Conservation (phyloP, 2,113 vertebrate species). For the Scomber scombrus region DNA sequence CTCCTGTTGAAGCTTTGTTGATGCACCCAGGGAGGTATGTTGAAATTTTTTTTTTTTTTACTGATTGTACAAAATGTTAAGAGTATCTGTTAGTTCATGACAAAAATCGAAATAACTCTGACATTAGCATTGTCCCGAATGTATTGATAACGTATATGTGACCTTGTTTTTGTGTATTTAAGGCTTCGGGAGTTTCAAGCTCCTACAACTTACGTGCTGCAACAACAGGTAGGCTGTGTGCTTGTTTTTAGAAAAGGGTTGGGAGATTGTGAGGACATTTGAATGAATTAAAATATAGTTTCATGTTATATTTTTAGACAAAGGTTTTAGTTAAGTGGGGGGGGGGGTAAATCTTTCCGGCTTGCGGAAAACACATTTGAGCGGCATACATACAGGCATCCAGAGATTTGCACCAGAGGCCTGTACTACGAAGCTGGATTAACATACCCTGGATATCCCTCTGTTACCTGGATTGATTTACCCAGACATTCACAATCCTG, state of each 20-base stretch:
- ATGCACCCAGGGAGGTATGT: slow-evolving; percentile 43
- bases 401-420: no score
- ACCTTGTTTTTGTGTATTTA: slow-evolving; percentile 29
- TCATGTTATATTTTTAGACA: neutral
- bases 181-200: slow-evolving; percentile 47
- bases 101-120: neutral
- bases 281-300: neutral
- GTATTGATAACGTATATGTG: neutral
- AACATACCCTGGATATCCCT: no score
- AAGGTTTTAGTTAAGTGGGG: neutral
- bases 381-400: no score
- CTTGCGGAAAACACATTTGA: no score
- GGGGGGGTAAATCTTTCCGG: no score
- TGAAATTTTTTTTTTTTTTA: neutral
- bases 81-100: no score
- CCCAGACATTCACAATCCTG: no score
- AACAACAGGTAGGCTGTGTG: slow-evolving; percentile 55
- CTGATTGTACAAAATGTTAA: neutral
- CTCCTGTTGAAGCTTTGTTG: slow-evolving; percentile 25
- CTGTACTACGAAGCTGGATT: no score
- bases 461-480: no score
- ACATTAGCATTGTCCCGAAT: neutral
- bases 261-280: neutral
- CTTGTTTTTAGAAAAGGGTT: neutral
- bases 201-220: slow-evolving; percentile 46